phyloP scores from a whole-genome alignment of 30 jellyfish, hydroid and myxozoan genomes.

The Turritopsis dohrnii region DNA sequence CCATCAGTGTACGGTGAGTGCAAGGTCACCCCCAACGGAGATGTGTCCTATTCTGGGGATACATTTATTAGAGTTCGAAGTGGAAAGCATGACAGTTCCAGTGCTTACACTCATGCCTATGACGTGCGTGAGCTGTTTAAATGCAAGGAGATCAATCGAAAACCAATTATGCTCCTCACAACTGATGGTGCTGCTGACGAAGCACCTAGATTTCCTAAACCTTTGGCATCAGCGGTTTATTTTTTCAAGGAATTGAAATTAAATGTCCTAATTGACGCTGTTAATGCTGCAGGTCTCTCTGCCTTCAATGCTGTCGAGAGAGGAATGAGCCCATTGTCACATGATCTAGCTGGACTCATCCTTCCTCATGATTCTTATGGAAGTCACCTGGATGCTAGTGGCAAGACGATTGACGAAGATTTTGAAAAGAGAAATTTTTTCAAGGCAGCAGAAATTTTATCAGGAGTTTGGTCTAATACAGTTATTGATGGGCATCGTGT shows the following conservation, averaged over 20 bases:
- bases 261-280: constrained; percentile 32
- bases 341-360: constrained; percentile 31
- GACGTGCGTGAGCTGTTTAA: constrained; percentile 34
- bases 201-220: constrained; percentile 21
- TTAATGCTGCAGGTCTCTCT: constrained; percentile 45
- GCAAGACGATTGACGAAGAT: constrained; percentile 12
- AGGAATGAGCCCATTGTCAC: constrained; percentile 35
- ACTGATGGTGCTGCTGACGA: constrained; percentile 32
- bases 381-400: constrained; percentile 26
- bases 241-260: background rate
- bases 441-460: constrained; percentile 15
- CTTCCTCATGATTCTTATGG: constrained; percentile 46
- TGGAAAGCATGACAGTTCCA: constrained; percentile 48
- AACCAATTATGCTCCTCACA: background rate
- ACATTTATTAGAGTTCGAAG: constrained; percentile 37
- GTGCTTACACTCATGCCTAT: constrained; percentile 41
- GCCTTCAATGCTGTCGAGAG: constrained; percentile 43
- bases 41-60: constrained; percentile 21
- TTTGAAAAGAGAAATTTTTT: background rate
- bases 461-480: constrained; percentile 12
- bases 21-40: too few species aligned
- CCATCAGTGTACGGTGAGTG: constrained; percentile 54
- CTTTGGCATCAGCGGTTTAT: constrained; percentile 13
- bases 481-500: constrained; percentile 10
- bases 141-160: background rate